Base-by-base conservation (phyloP, 2,888 invertebrate species). In the Athripsodes cinereus region DNA sequence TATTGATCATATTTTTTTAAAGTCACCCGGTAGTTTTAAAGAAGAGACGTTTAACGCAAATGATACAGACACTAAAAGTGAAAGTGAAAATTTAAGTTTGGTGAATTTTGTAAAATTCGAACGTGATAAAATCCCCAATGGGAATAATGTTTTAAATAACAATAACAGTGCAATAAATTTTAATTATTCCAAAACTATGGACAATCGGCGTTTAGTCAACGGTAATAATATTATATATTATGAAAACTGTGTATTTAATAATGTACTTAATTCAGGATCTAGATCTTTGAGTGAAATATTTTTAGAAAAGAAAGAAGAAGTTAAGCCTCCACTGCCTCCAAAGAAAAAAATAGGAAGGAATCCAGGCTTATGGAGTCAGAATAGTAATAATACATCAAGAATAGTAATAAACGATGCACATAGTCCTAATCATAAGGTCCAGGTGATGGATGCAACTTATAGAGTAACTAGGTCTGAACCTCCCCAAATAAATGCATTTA, bases 11-110 rank as follows among this genome's bases (percentile, higher is more conserved):
- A 76, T 79, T 65, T 63, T 61, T 21, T 40, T 90, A 0, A 81
- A 82, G 64, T 85, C 88, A 13, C 86, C 82, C 18, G 88, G 87
- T 20, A 90, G 89, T 62, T 91, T 91, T 66, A 83, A 86, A 65
- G 40, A 78, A 78, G 2, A 59, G 47, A 52, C n/a, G 13, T n/a
- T 40, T 40, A 2, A 3, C 2, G 3, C 13, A 8, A 40, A 40
- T 5, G 40, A 13, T 3, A 5, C 13, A 13, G 40, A 40, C 16
- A 5, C 2, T 40, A 16, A 40, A 3, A 16, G 16, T 40, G 40
- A 40, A 13, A 16, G 16, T 40, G 40, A 13, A 3, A 13, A 40
- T 8, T 8, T 8, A 3, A n/a, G 5, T 13, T n/a, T 16, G 5
- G 2, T n/a, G 40, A 13, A n/a, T 13, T 16, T 13, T 40, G n/a